Percentiles rank a stretch among this genome's conserved stretches.
phyloP scores from a whole-genome alignment of 2,888 invertebrate genomes.

The Melitaea athalia region DNA sequence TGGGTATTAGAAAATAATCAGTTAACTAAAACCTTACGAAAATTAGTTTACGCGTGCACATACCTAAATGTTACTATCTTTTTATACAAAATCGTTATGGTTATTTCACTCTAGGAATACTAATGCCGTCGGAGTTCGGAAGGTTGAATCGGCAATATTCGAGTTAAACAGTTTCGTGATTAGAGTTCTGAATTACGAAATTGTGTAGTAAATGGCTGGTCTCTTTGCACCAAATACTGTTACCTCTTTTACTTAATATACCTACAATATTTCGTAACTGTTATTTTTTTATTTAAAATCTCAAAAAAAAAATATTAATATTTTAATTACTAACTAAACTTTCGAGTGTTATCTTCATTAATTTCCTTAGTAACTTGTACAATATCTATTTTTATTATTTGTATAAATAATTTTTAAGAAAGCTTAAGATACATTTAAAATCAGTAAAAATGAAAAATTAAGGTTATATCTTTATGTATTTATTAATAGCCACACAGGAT shows the following conservation, averaged over 20 bases:
- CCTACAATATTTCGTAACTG: too few relatives aligned
- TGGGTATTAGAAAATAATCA: background rate
- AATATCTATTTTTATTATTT: too few relatives aligned
- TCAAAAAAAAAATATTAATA: background rate
- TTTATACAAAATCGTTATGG: constrained; percentile 23
- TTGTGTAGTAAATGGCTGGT: constrained; percentile 27
- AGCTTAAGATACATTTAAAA: too few relatives aligned
- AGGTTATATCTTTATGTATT: too few relatives aligned
- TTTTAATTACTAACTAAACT: too few relatives aligned
- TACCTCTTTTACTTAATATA: background rate
- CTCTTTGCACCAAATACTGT: background rate
- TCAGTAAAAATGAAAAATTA: too few relatives aligned
- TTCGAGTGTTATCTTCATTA: too few relatives aligned
- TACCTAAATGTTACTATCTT: constrained; percentile 20
- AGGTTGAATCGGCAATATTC: constrained; percentile 29
- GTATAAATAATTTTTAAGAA: too few relatives aligned
- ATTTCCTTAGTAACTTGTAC: too few relatives aligned
- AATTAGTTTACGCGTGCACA: background rate
- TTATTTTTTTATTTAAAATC: background rate
- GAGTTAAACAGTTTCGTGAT: constrained; percentile 29
- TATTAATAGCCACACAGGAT: background rate
- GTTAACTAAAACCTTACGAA: background rate
- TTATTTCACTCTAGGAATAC: constrained; percentile 15
- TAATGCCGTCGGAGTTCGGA: constrained; percentile 20
- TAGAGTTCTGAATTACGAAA: constrained; percentile 31